Conservation (phyloP, 1,140 invertebrate species). For the Neodiprion pinetum region DNA sequence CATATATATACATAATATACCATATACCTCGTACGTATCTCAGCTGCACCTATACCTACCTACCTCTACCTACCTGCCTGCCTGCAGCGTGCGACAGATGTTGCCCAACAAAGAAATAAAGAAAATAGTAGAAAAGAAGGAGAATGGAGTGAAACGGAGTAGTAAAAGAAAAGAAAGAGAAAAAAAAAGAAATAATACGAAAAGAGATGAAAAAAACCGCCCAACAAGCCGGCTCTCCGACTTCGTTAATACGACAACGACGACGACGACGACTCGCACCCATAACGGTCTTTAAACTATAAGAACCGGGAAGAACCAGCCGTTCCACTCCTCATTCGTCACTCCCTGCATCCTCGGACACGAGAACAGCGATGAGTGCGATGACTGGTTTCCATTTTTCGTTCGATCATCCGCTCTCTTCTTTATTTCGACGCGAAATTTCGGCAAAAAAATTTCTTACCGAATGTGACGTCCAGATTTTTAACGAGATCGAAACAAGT, state of each 20-base stretch:
- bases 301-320: neutral
- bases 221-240: conserved; percentile 13
- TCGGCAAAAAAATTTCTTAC: too few relatives aligned
- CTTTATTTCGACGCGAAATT: too few relatives aligned
- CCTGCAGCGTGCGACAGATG: conserved; percentile 42
- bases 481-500: too few relatives aligned
- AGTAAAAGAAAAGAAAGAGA: conserved; percentile 19
- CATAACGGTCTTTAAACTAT: conserved; percentile 7
- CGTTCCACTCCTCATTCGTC: neutral
- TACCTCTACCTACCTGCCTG: conserved; percentile 19
- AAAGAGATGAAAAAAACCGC: conserved; percentile 22
- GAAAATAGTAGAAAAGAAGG: conserved; percentile 20
- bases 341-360: neutral
- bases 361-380: too few relatives aligned
- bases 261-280: neutral
- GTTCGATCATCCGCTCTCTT: too few relatives aligned
- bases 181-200: conserved; percentile 27
- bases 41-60: neutral
- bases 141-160: conserved; percentile 17
- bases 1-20: conserved; percentile 23
- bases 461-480: too few relatives aligned
- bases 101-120: conserved; percentile 40
- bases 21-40: too few relatives aligned
- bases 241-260: conserved; percentile 6
- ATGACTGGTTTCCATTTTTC: too few relatives aligned